phyloP scores from a whole-genome alignment of 2,113 vertebrate species.

The Carassius auratus region DNA sequence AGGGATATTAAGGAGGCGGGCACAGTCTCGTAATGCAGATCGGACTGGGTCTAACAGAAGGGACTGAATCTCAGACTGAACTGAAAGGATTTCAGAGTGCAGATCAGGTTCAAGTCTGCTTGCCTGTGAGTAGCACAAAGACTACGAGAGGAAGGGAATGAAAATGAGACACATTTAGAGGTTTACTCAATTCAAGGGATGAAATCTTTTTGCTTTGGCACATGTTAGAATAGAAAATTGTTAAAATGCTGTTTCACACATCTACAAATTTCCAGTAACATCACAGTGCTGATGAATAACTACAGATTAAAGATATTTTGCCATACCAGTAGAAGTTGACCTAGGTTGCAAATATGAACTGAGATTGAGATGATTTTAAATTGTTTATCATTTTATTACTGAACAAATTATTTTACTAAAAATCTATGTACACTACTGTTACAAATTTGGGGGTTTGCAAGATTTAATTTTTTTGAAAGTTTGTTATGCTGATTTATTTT shows the following conservation, averaged over 20 bases:
- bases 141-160: slow-evolving; percentile 57
- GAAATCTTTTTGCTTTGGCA: not conserved
- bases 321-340: no score
- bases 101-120: slow-evolving; percentile 71
- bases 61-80: slow-evolving; percentile 78
- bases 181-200: not conserved
- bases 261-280: not conserved
- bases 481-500: not conserved
- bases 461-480: not conserved
- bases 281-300: no score
- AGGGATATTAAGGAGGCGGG: slow-evolving; percentile 78
- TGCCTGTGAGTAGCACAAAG: slow-evolving; percentile 64
- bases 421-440: not conserved
- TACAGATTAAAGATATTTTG: no score
- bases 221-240: not conserved
- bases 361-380: no score
- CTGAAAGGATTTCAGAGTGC: slow-evolving; percentile 74
- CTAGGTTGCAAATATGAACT: no score
- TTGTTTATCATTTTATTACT: no score
- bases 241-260: not conserved
- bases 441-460: not conserved
- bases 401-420: not conserved
- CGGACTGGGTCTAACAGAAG: slow-evolving; percentile 78
- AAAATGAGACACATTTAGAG: not conserved
- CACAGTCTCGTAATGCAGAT: slow-evolving; percentile 78